Base-by-base conservation (phyloP, 2,888 invertebrate genomes). In the Andrena trimmerana region DNA sequence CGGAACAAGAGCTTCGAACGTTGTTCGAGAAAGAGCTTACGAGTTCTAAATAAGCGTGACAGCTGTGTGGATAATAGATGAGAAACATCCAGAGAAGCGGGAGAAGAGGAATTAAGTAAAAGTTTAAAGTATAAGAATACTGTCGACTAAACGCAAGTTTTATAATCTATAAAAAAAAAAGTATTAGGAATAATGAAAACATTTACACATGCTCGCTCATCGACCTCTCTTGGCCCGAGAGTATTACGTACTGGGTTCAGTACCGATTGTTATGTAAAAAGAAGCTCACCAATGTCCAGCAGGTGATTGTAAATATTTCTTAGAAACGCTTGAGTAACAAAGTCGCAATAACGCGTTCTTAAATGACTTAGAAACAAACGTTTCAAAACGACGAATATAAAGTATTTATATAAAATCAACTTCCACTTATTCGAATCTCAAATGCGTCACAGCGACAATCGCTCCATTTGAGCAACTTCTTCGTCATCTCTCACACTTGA, bases 321-420 rank as follows among this genome's bases (percentile, higher is more conserved):
- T 86, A 86, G 83, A 86, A 83, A 82, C 78, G 81, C 69, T 85
- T 78, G 84, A 69, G 75, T 83, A 86, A 86, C 86, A 85, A 86
- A 86, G 86, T 86, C 83, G 83, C 86, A 83, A 83, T 86, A 86
- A 86, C 83, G 80, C 80, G 86, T 81, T 76, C 78, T 86, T 81
- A 86, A 81, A 86, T 86, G 86, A 86, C 86, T 86, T 83, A 86
- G 80, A 86, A 86, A 86, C 83, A 83, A 83, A 83, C 71, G 81
- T 81, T 86, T 81, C 83, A 74, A 86, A 86, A 86, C 86, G 86
- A 86, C 71, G 78, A 83, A 76, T 86, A 86, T 86, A 86, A 86
- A 86, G 86, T 86, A 86, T 86, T 86, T 86, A 83, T 86, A 86
- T 86, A 86, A 86, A 86, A 86, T 86, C 81, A 86, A 86, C 86